phyloP scores from a whole-genome alignment of 2,888 invertebrate genomes.

The Tupiocoris notatus region DNA sequence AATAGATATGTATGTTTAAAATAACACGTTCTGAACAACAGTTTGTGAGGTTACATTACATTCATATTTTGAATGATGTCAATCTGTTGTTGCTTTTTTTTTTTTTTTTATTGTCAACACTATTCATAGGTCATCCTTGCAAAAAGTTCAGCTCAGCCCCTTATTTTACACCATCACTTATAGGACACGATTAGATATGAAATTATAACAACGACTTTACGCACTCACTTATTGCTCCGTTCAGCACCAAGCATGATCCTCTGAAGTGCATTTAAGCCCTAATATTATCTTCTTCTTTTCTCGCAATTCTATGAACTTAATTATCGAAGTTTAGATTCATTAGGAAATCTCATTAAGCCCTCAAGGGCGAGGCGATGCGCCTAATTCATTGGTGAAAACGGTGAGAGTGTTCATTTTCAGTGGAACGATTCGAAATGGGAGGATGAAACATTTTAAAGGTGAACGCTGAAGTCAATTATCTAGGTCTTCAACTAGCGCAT shows the following conservation, averaged over 20 bases:
- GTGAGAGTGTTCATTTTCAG: conserved; percentile 8
- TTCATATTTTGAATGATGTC: conserved; percentile 26
- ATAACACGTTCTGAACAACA: conserved; percentile 42
- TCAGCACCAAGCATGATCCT: conserved; percentile 46
- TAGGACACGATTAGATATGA: conserved; percentile 33
- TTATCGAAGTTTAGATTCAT: conserved; percentile 10
- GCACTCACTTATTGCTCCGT: conserved; percentile 43
- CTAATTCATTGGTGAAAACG: background rate
- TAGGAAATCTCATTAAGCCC: background rate
- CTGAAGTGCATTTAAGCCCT: conserved; percentile 42
- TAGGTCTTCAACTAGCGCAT: conserved; percentile 8
- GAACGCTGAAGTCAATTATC: conserved; percentile 30
- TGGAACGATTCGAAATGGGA: conserved; percentile 13
- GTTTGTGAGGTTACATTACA: conserved; percentile 19
- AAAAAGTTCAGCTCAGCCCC: conserved; percentile 2
- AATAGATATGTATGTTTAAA: conserved; percentile 46
- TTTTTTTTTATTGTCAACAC: conserved; percentile 46
- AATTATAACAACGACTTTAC: conserved; percentile 31
- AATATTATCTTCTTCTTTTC: background rate
- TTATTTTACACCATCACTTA: conserved; percentile 28
- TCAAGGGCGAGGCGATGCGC: background rate
- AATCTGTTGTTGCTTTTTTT: conserved; percentile 30
- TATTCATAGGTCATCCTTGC: conserved; percentile 29
- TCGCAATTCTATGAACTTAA: conserved; percentile 38
- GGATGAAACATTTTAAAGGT: conserved; percentile 35